Conservation (phyloP, 2,888 invertebrate genomes). For the Pocota personata region DNA sequence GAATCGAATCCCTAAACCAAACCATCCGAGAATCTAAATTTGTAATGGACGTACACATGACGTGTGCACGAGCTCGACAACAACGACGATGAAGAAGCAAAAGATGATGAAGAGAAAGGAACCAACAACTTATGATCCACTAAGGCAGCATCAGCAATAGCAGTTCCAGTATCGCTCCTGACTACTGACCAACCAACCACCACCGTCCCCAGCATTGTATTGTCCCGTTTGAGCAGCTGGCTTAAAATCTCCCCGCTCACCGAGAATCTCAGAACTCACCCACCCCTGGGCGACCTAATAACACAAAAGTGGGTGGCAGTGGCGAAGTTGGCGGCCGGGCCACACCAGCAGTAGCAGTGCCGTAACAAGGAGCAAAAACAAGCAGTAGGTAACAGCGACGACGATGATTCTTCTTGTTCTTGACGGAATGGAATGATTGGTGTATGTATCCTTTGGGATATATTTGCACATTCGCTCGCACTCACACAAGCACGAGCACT, state of each 20-base stretch:
- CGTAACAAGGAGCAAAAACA: conserved; percentile 56
- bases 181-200: conserved; percentile 51
- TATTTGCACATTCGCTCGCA: conserved; percentile 40
- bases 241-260: conserved; percentile 28
- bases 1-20: conserved; percentile 54
- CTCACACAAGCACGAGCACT: conserved; percentile 44
- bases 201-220: conserved; percentile 13
- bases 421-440: conserved; percentile 71
- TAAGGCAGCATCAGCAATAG: conserved; percentile 42
- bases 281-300: conserved; percentile 46
- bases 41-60: conserved; percentile 64
- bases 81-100: conserved; percentile 43
- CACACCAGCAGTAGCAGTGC: conserved; percentile 29
- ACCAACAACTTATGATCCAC: conserved; percentile 60
- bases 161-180: conserved; percentile 34
- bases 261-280: conserved; percentile 13
- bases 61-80: conserved; percentile 42
- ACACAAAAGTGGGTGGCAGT: conserved; percentile 51
- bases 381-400: conserved; percentile 58
- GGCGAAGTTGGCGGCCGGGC: conserved; percentile 38
- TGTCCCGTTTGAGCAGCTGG: conserved; percentile 56
- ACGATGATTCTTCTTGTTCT: conserved; percentile 65
- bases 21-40: conserved; percentile 64
- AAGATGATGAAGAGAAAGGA: conserved; percentile 57
- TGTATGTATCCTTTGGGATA: conserved; percentile 58